Evolutionary conservation across 2,888 invertebrate genomes (phyloP).

Genomic region (Ashinkailepas kermadecensis): DNA sequence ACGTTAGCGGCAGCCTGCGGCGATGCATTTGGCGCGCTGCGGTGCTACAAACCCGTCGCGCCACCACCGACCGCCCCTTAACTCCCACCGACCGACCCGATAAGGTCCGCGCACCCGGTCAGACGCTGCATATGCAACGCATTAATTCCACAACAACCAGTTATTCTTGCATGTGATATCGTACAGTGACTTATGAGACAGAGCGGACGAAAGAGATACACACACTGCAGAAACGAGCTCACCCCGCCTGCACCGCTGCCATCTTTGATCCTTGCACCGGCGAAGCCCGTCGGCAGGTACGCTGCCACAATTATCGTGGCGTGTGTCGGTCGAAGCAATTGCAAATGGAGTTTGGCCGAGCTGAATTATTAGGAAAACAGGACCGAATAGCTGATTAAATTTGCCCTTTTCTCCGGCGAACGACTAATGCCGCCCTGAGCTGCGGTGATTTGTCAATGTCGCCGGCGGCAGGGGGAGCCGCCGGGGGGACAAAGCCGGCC

Average conservation of each 20-base stretch:
- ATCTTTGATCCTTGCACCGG: neutral
- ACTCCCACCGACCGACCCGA: neutral
- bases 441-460: conserved; percentile 15
- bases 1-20: too few relatives aligned
- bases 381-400: conserved; percentile 8
- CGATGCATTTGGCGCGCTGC: too few relatives aligned
- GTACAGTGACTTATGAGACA: conserved; percentile 13
- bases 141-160: conserved; percentile 1
- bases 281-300: neutral
- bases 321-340: conserved; percentile 6
- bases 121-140: neutral
- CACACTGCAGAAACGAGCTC: neutral
- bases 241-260: neutral
- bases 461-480: conserved; percentile 1
- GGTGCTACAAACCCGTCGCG: too few relatives aligned
- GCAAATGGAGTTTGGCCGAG: neutral
- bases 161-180: conserved; percentile 12
- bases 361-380: conserved; percentile 14
- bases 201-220: neutral
- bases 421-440: neutral
- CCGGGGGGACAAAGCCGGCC: conserved; percentile 13
- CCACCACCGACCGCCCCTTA: neutral
- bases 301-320: conserved; percentile 5
- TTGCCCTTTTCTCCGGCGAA: neutral
- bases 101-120: neutral